Percentiles rank a stretch among this genome's conserved stretches.
phyloP scores from a whole-genome alignment of 2,888 invertebrate species.

The Blastobasis adustella region DNA sequence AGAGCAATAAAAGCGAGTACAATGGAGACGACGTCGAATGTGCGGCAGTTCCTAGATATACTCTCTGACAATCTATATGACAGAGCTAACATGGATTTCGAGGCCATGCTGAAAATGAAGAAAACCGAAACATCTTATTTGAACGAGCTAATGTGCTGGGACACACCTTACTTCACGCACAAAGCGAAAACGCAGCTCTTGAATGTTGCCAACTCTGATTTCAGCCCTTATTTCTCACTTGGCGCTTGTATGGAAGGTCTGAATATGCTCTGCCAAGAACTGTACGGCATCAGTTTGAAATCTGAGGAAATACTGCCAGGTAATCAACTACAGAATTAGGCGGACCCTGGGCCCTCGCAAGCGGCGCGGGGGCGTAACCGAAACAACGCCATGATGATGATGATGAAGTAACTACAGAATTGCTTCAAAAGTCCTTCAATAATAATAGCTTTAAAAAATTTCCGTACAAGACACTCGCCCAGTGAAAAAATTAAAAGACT shows the following conservation, averaged over 20 bases:
- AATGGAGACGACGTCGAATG: conserved; percentile 86
- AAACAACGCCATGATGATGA: too few species aligned
- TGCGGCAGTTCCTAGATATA: conserved; percentile 85
- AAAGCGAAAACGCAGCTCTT: conserved; percentile 83
- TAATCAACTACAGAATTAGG: too few species aligned
- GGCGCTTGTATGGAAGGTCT: conserved; percentile 98
- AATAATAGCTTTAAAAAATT: too few species aligned
- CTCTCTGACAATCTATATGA: conserved; percentile 81
- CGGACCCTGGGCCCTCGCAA: too few species aligned
- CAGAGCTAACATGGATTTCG: conserved; percentile 84
- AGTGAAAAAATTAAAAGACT: too few species aligned
- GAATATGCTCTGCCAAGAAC: conserved; percentile 86
- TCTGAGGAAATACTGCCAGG: conserved; percentile 82
- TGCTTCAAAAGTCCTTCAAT: too few species aligned
- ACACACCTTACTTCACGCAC: conserved; percentile 88
- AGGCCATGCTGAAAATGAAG: conserved; percentile 85
- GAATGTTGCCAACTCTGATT: conserved; percentile 81
- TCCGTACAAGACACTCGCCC: too few species aligned
- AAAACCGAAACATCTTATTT: conserved; percentile 44
- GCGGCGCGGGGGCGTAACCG: too few species aligned
- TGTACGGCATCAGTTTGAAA: conserved; percentile 88
- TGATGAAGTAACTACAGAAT: too few species aligned
- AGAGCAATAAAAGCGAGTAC: conserved; percentile 92
- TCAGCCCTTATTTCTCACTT: conserved; percentile 90
- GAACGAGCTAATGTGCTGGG: conserved; percentile 81